phyloP scores from a whole-genome alignment of 1,140 invertebrate species.

The Bombus cullumanus region DNA sequence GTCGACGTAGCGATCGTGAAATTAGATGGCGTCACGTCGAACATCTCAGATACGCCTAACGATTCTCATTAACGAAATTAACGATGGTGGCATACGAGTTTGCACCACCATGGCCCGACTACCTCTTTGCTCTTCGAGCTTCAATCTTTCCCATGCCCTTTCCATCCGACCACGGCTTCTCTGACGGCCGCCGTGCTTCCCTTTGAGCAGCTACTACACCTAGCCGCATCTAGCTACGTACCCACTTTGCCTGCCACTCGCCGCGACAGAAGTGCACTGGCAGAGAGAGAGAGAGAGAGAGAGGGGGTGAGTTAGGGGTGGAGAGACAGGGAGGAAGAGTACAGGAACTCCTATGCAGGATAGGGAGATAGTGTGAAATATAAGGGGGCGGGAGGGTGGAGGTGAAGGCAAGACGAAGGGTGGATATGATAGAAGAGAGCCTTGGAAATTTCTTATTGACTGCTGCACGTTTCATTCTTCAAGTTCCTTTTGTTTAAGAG shows the following conservation, averaged over 20 bases:
- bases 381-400: neutral
- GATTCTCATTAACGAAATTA: slow-evolving; percentile 54
- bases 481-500: too few species aligned
- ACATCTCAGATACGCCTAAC: neutral
- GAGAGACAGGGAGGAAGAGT: neutral
- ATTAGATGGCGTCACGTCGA: slow-evolving; percentile 9
- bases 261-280: slow-evolving; percentile 18
- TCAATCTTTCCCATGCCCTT: slow-evolving; percentile 35
- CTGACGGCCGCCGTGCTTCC: slow-evolving; percentile 36
- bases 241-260: slow-evolving; percentile 44
- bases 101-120: neutral
- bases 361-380: slow-evolving; percentile 3
- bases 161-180: slow-evolving; percentile 30
- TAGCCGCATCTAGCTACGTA: slow-evolving; percentile 48
- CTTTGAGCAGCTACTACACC: slow-evolving; percentile 32
- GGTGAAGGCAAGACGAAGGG: neutral
- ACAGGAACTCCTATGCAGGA: neutral
- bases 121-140: slow-evolving; percentile 39
- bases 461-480: neutral
- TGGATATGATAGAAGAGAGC: too few species aligned
- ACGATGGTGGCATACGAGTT: neutral
- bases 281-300: neutral
- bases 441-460: neutral
- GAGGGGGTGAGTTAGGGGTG: neutral
- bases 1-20: neutral